phyloP scores from a whole-genome alignment of 2,797 vertebrate species.

The Capromys pilorides region DNA sequence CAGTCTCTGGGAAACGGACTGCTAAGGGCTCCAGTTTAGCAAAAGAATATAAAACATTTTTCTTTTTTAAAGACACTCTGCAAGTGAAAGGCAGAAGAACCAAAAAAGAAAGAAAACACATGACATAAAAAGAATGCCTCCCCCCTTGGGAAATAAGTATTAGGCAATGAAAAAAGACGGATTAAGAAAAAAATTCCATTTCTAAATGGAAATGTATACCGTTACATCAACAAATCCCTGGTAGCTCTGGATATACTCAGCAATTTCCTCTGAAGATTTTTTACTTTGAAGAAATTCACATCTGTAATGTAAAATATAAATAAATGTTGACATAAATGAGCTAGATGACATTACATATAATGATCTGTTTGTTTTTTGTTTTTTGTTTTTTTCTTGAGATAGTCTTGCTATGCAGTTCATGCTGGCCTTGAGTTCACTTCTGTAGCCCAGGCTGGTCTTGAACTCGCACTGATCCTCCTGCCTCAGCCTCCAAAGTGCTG shows the following conservation, averaged over 20 bases:
- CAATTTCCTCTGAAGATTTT: constrained; percentile 78
- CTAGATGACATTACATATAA: background rate
- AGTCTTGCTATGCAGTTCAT: too few species aligned
- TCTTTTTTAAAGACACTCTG: background rate
- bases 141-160: background rate
- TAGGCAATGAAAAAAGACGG: constrained; percentile 17
- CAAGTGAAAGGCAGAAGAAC: background rate
- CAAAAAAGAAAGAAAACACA: background rate
- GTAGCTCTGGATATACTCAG: constrained; percentile 72
- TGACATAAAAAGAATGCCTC: background rate
- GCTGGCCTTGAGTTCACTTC: too few species aligned
- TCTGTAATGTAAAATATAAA: constrained; percentile 63
- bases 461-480: too few species aligned
- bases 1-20: background rate
- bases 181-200: background rate
- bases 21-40: background rate
- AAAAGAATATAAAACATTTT: background rate
- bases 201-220: constrained; percentile 54
- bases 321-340: background rate
- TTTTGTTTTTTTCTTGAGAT: too few species aligned
- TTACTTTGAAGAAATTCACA: constrained; percentile 80
- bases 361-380: background rate
- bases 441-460: too few species aligned
- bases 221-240: constrained; percentile 74
- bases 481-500: too few species aligned